A percentile compares a stretch with the other conserved stretches of the same genome.
These are phyloP conservation scores for Hipposideros larvatus DNA, from an alignment of 2,797 vertebrate species.

Conservation along the genomic window DNA sequence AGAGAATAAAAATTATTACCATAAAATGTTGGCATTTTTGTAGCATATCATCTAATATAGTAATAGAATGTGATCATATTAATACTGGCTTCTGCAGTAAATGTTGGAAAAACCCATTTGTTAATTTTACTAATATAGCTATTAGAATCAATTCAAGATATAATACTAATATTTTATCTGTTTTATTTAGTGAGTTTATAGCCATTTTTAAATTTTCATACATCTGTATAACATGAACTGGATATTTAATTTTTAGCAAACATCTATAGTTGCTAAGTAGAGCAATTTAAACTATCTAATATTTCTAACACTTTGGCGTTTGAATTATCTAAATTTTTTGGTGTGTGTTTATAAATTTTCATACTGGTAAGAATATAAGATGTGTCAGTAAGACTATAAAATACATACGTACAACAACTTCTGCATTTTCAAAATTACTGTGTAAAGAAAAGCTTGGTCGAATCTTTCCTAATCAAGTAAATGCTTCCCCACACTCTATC, in stretches of 20 bases:
- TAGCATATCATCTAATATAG: neutral
- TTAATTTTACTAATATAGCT: constrained; percentile 25
- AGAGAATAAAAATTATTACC: neutral
- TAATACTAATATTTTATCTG: neutral
- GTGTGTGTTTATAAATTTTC: constrained; percentile 20
- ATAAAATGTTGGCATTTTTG: neutral
- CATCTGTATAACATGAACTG: neutral
- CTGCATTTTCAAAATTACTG: neutral
- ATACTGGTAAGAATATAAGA: neutral
- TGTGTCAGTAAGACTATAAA: neutral
- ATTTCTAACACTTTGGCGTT: neutral
- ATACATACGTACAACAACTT: neutral
- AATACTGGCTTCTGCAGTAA: neutral
- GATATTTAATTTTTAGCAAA: constrained; percentile 28
- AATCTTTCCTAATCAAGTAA: constrained; percentile 38
- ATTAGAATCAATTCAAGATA: neutral
- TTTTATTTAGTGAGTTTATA: neutral
- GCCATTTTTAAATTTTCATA: neutral
- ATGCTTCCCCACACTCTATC: neutral
- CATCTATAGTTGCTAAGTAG: neutral
- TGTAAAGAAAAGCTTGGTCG: neutral
- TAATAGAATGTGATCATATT: neutral
- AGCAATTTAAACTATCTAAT: neutral
- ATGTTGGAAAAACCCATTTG: neutral
- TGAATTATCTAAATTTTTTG: neutral